Conservation (phyloP, 2,888 invertebrate genomes). For the Melipona bicolor region DNA sequence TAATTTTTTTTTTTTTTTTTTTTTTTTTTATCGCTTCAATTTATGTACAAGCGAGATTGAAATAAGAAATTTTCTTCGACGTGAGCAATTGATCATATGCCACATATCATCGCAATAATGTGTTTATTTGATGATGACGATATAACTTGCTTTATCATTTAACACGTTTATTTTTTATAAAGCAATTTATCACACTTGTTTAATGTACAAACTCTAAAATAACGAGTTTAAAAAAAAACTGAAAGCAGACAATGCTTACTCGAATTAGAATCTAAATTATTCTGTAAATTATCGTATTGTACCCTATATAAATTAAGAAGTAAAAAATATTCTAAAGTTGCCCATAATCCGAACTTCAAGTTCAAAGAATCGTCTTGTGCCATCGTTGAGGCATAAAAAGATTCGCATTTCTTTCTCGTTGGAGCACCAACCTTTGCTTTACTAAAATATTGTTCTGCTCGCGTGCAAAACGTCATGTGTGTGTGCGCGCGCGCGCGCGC, state of each 20-base stretch:
- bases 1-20: not conserved
- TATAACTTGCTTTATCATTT: conserved; percentile 1
- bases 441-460: conserved; percentile 29
- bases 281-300: not conserved
- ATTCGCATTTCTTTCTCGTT: conserved; percentile 4
- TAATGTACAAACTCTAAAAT: not conserved
- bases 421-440: conserved; percentile 10
- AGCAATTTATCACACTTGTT: not conserved
- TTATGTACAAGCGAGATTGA: not conserved
- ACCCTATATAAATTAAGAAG: not conserved
- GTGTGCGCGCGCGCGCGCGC: not conserved
- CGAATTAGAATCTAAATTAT: not conserved
- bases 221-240: not conserved
- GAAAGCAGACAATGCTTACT: not conserved
- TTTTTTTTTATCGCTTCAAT: not conserved
- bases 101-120: not conserved
- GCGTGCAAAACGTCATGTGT: not conserved
- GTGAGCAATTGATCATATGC: not conserved
- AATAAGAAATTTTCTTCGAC: not conserved
- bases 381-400: not conserved
- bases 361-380: not conserved
- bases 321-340: not conserved
- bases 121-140: not conserved
- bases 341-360: not conserved
- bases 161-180: conserved; percentile 12